These are phyloP conservation scores for Anisognathus igniventris DNA, from an alignment of 2,797 vertebrate species.

Conservation along the genomic window DNA sequence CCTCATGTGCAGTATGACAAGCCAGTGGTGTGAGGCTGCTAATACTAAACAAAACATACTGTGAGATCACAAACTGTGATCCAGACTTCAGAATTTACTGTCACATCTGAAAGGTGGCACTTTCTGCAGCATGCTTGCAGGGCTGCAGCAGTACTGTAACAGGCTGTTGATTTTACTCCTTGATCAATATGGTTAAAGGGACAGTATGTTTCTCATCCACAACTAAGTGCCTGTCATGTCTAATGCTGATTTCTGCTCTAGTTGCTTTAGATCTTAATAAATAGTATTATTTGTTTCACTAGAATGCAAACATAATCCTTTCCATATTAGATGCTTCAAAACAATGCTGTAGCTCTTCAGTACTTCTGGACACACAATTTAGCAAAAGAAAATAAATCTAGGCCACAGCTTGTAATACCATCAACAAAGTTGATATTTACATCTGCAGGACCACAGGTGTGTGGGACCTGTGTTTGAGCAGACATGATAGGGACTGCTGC, in stretches of 20 bases:
- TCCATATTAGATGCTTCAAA: background rate
- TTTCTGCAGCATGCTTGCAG: background rate
- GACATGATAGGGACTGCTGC: background rate
- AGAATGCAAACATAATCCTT: background rate
- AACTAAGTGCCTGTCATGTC: background rate
- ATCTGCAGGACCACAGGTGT: background rate
- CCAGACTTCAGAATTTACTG: background rate
- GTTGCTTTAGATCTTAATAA: background rate
- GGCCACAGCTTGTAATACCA: background rate
- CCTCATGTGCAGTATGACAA: background rate
- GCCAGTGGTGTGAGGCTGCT: background rate
- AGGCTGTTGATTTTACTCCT: background rate
- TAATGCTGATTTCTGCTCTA: background rate
- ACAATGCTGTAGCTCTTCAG: background rate
- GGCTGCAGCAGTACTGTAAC: background rate
- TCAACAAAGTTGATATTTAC: background rate
- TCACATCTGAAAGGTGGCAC: background rate
- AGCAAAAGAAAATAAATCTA: background rate
- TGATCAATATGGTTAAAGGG: background rate
- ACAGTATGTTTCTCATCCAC: background rate
- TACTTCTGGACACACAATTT: background rate
- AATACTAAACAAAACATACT: background rate
- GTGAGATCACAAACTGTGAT: background rate
- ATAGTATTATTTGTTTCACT: background rate
- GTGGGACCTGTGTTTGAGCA: background rate